Evolutionary conservation across 2,113 vertebrate genomes (phyloP), one percentile per base, ranked within the genome.

Genomic region (Galeopterus variegatus): DNA sequence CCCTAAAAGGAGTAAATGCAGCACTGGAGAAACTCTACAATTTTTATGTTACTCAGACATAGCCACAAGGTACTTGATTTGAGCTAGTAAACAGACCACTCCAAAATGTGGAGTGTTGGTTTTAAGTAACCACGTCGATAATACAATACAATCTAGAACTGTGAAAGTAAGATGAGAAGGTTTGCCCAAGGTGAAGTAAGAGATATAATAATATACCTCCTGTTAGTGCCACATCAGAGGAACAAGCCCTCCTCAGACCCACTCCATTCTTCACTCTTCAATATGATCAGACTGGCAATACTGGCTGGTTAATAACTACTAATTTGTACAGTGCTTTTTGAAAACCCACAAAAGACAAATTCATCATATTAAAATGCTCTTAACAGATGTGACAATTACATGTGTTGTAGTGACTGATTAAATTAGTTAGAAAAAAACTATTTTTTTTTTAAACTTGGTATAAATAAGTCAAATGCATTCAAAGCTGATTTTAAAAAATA

Each of bases 321-420:
- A 88, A 97, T 97, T 95, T 95, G 80, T 92, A 88, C 70, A 88
- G 76, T 85, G 83, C 75, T 96, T 93, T 76, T 54, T 50, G 86
- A 95, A 93, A 90, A 95, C n/a, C 76, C 48, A 52, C 48, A 82
- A 90, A 97, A 94, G 94, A 93, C 73, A 93, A 92, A 92, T 87
- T 92, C 56, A 90, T 70, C 80, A 88, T 48, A 87, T 95, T 97
- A 93, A 96, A 98, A 95, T 91, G 88, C 81, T 95, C 93, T 72
- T 87, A 92, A 93, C 31, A 93, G 81, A 97, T 93, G 75, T 45
- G 93, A 86, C 90, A 97, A 95, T 88, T 89, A 79, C 70, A 70
- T 24, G n/a, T 64, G 19, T 72, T 95, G 62, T 58, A 94, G n/a
- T 67, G n/a, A 94, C 67, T 93, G 28, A 62, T 82, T 97, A 95